Base-by-base conservation (phyloP, 2,888 invertebrate species). In the Hofmannophila pseudospretella region DNA sequence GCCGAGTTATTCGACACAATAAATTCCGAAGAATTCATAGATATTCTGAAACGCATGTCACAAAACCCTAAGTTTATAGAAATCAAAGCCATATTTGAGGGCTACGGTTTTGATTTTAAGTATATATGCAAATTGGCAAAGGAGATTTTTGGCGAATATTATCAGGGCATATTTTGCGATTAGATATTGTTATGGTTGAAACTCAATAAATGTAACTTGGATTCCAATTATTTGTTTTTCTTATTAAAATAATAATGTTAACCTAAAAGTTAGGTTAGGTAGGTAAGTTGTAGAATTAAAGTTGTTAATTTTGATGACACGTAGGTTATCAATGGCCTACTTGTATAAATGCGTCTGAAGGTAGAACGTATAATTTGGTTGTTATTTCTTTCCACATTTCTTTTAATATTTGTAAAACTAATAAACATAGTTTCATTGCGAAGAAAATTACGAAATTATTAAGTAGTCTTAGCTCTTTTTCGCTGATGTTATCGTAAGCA, bases 21-120 rank as follows among this genome's bases (percentile, higher is more conserved):
- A 7, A 61, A 55, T 35, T 62, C 67, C 1, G 47, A 58, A 31
- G 65, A 68, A 43, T 67, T 69, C 40, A 42, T 58, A 40, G 53
- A 52, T 13, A 68, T 69, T 34, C 34, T 67, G 41, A 54, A 49
- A 32, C 60, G 52, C 38, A 49, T 69, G 53, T 45, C 51, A 2
- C 38, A 49, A 11, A 65, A 61, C 38, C 58, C 61, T 0, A 62
- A 62, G 42, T 59, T 67, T 32, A 40, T 42, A 14, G 56, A 62
- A 42, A 45, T 66, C 16, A 66, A 58, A 34, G 39, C 42, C 2
- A 49, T 44, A 2, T 62, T 68, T 19, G 59, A 64, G 42, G 41
- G 39, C 33, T 59, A 61, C 19, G 67, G 69, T 2, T 50, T 67
- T 19, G 57, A 64, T 40, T 63, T 62, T 35, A 54, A 51, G 33